Evolutionary conservation across 2,888 invertebrate species (phyloP).

Genomic region (Phyllotreta cruciferae): DNA sequence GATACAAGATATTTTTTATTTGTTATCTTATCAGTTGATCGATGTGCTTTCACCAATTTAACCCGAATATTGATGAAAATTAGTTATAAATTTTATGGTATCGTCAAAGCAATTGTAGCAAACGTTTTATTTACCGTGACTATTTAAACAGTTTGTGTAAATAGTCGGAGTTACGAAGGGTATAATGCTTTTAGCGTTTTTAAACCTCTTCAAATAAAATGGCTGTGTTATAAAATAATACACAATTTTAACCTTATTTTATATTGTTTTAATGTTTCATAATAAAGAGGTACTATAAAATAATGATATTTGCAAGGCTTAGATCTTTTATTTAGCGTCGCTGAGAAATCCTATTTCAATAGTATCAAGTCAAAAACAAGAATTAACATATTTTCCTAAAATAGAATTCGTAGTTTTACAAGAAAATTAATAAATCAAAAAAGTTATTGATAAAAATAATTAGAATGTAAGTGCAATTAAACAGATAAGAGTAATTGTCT

Average conservation of each 20-base stretch:
- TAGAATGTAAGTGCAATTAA: too few relatives aligned
- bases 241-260: constrained; percentile 38
- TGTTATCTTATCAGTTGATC: constrained; percentile 21
- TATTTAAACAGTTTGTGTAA: constrained; percentile 41
- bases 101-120: constrained; percentile 40
- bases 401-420: too few relatives aligned
- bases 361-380: not conserved
- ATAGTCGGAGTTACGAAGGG: constrained; percentile 42
- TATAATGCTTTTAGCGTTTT: constrained; percentile 39
- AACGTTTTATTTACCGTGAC: constrained; percentile 38
- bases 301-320: constrained; percentile 10
- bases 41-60: constrained; percentile 14
- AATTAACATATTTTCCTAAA: too few relatives aligned
- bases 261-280: constrained; percentile 39
- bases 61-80: constrained; percentile 38
- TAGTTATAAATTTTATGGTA: constrained; percentile 41
- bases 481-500: too few relatives aligned
- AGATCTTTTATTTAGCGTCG: constrained; percentile 3
- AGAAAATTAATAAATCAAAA: too few relatives aligned
- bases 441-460: too few relatives aligned
- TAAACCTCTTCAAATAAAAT: constrained; percentile 44
- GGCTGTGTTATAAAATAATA: constrained; percentile 39
- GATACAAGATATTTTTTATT: constrained; percentile 1
- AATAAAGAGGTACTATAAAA: constrained; percentile 10
- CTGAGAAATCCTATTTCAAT: constrained; percentile 1